Evolutionary conservation across 1,140 invertebrate genomes (phyloP).

Genomic region (Adoxophyes honmai): DNA sequence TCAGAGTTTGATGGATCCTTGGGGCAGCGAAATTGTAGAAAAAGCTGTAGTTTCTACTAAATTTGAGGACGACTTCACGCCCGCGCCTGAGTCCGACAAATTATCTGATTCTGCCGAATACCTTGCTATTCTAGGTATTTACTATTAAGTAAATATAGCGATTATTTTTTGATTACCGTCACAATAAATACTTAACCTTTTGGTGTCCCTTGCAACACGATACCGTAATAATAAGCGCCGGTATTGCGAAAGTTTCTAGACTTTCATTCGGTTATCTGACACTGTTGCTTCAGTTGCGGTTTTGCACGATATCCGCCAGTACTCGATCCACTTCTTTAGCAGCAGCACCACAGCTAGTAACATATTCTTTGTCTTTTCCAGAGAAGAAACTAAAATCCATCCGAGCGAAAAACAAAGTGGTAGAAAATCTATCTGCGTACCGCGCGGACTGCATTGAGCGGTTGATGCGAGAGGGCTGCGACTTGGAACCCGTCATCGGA

Average conservation of each 20-base stretch:
- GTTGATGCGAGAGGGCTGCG: conserved; percentile 64
- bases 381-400: conserved; percentile 60
- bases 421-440: conserved; percentile 63
- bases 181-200: background rate
- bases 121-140: conserved; percentile 61
- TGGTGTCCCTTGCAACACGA: background rate
- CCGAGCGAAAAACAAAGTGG: conserved; percentile 61
- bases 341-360: background rate
- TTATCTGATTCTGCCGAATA: conserved; percentile 62
- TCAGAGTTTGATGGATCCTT: conserved; percentile 70
- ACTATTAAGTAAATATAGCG: background rate
- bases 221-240: background rate
- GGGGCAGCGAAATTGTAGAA: conserved; percentile 48
- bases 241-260: background rate
- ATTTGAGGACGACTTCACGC: conserved; percentile 67
- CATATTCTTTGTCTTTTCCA: conserved; percentile 34
- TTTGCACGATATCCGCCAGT: background rate
- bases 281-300: background rate
- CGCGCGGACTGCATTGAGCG: conserved; percentile 63
- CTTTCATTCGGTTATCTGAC: conserved; percentile 2
- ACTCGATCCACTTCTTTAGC: background rate
- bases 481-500: conserved; percentile 65
- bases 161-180: background rate
- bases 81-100: conserved; percentile 39
- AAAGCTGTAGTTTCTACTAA: conserved; percentile 32